Conservation (phyloP, 2,113 vertebrate species). For the Oreochromis niloticus region DNA sequence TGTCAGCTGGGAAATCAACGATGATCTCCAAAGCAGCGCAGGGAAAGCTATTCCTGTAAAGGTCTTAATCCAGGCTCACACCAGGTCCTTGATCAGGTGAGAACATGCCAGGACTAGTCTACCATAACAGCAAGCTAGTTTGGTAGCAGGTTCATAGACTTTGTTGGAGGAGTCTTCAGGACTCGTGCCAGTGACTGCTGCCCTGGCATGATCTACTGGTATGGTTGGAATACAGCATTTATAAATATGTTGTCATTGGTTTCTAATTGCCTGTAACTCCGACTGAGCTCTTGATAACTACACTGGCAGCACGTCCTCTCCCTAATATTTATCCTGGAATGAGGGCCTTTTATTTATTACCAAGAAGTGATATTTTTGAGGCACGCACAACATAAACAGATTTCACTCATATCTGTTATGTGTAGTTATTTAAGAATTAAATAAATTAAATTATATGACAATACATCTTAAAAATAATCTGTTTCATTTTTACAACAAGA, state of each 20-base stretch:
- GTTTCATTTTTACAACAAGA: background rate
- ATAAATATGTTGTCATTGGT: background rate
- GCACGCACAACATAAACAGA: background rate
- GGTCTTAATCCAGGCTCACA: background rate
- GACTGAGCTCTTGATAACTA: background rate
- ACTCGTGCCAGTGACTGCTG: background rate
- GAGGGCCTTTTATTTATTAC: background rate
- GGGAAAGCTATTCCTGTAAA: background rate
- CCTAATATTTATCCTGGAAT: background rate
- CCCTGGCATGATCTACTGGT: rapidly evolving
- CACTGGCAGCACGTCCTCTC: background rate
- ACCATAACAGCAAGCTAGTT: background rate
- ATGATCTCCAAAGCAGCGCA: background rate
- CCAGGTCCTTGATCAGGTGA: background rate
- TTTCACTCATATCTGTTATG: background rate
- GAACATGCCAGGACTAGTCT: background rate
- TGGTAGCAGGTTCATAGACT: background rate
- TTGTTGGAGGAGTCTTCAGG: background rate
- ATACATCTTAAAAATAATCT: background rate
- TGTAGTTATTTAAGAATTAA: background rate
- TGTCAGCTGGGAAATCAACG: background rate
- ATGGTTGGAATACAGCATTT: background rate
- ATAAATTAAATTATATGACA: background rate
- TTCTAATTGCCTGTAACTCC: background rate
- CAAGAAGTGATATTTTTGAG: background rate